These are phyloP conservation scores for Myotis planiceps DNA, from an alignment of 2,797 vertebrate genomes.

Conservation along the genomic window DNA sequence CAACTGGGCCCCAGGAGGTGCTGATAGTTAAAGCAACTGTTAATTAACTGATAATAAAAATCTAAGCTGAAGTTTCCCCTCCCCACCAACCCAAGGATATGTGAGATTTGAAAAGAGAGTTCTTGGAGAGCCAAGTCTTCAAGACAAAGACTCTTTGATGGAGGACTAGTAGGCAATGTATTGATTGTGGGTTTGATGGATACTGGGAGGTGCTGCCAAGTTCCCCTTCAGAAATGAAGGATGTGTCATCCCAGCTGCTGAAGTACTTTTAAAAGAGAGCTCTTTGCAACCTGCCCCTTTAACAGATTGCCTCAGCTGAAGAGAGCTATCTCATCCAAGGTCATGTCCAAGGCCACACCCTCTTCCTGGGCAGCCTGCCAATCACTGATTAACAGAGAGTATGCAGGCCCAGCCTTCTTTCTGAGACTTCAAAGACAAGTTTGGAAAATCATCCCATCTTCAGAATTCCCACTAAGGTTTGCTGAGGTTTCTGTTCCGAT, in stretches of 20 bases:
- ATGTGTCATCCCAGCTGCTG: background rate
- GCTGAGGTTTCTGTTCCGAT: background rate
- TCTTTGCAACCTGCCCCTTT: background rate
- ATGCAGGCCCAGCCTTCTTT: background rate
- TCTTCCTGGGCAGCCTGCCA: background rate
- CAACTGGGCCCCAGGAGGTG: background rate
- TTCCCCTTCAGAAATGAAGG: background rate
- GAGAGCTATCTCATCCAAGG: background rate
- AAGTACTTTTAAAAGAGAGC: background rate
- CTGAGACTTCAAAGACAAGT: background rate
- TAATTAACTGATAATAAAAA: slow-evolving; percentile 35
- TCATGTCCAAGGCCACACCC: background rate
- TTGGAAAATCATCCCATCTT: background rate
- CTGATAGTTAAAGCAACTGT: background rate
- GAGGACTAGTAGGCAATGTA: background rate
- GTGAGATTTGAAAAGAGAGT: background rate
- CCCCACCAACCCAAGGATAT: background rate
- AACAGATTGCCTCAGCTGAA: background rate
- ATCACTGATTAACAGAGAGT: background rate
- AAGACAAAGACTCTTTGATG: background rate
- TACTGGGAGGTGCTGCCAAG: background rate
- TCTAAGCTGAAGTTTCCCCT: background rate
- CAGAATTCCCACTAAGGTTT: background rate
- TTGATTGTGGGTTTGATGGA: background rate
- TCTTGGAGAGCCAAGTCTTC: background rate